phyloP scores from a whole-genome alignment of 1,140 invertebrate species.

The Steinernema feltiae region DNA sequence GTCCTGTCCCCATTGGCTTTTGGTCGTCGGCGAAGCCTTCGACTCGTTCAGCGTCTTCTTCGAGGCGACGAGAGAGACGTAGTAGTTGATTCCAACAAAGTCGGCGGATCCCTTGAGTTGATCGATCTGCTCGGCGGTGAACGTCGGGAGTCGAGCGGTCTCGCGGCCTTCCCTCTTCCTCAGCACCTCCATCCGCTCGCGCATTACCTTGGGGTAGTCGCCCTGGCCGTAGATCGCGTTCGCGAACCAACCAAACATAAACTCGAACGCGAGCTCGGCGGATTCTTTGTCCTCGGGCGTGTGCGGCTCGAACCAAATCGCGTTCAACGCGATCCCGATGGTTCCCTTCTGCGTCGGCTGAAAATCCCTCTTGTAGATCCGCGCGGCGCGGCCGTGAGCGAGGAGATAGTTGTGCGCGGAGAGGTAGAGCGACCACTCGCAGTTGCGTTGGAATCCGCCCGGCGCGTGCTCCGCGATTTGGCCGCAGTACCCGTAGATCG shows the following conservation, averaged over 20 bases:
- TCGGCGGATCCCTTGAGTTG: background rate
- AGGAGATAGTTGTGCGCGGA: background rate
- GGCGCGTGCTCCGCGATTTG: background rate
- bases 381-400: background rate
- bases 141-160: background rate
- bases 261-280: background rate
- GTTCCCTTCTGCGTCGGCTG: background rate
- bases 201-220: background rate
- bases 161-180: background rate
- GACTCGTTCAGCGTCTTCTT: background rate
- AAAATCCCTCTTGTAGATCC: background rate
- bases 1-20: background rate
- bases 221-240: background rate
- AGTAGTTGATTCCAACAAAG: background rate
- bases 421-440: background rate
- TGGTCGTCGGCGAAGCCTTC: background rate
- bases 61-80: background rate
- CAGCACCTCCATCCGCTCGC: background rate
- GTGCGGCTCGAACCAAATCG: background rate
- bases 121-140: background rate
- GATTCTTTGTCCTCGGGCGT: background rate
- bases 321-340: background rate
- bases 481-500: background rate
- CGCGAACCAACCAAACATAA: background rate
- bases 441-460: background rate